phyloP scores from a whole-genome alignment of 1,140 invertebrate species.

The Luehdorfia chinensis region DNA sequence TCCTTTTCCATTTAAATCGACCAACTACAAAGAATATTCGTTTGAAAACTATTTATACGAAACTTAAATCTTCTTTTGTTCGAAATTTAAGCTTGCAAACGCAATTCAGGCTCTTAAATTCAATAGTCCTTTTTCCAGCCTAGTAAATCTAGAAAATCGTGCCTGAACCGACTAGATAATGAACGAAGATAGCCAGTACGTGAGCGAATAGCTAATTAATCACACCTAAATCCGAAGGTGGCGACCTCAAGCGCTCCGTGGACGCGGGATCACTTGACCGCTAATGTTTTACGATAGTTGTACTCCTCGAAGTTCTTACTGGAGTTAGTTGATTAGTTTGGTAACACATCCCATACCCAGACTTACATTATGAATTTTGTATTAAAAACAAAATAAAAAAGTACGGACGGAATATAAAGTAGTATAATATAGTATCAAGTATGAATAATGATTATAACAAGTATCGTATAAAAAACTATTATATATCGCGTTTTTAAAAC shows the following conservation, averaged over 20 bases:
- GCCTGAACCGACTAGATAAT: conserved; percentile 60
- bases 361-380: too few species aligned
- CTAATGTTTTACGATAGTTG: conserved; percentile 4
- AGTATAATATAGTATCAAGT: too few species aligned
- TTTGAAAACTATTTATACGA: background rate
- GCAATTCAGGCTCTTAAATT: conserved; percentile 28
- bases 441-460: too few species aligned
- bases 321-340: background rate
- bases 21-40: background rate
- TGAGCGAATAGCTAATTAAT: conserved; percentile 60
- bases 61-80: background rate
- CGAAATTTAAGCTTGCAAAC: background rate
- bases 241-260: conserved; percentile 23
- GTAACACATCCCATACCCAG: too few species aligned
- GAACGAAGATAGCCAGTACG: conserved; percentile 51
- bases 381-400: too few species aligned
- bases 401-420: too few species aligned
- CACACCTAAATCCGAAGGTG: conserved; percentile 34
- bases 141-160: conserved; percentile 62
- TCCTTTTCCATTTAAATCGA: background rate
- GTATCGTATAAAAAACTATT: too few species aligned
- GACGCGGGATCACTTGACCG: conserved; percentile 4
- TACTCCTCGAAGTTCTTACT: background rate
- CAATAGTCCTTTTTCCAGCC: conserved; percentile 53
- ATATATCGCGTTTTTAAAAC: too few species aligned